Conservation (phyloP, 2,888 invertebrate genomes). For the Harmothoe impar region DNA sequence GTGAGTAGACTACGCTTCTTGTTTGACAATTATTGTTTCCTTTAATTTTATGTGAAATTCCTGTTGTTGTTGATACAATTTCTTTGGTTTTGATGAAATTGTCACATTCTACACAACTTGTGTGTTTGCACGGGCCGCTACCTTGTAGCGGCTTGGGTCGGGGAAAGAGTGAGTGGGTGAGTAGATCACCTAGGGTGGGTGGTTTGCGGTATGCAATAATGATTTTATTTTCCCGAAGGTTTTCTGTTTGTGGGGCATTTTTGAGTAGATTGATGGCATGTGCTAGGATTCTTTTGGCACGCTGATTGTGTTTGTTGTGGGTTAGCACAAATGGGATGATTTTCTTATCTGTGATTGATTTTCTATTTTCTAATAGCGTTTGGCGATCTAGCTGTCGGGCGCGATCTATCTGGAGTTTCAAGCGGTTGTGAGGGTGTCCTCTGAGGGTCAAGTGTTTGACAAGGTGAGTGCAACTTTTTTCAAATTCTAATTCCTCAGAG, state of each 20-base stretch:
- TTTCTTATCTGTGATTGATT: not conserved
- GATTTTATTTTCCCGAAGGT: not conserved
- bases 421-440: not conserved
- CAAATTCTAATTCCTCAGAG: not conserved
- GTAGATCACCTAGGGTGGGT: not conserved
- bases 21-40: not conserved
- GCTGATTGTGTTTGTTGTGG: not conserved
- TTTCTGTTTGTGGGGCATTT: not conserved
- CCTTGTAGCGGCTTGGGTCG: not conserved
- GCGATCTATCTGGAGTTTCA: not conserved
- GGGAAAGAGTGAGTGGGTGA: not conserved
- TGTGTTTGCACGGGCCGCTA: not conserved
- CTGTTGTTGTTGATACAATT: not conserved
- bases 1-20: not conserved
- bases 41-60: not conserved
- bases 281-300: not conserved
- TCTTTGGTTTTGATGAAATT: not conserved
- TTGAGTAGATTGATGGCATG: not conserved
- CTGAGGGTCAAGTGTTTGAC: not conserved
- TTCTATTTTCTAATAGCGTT: not conserved
- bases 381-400: not conserved
- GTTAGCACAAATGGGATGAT: not conserved
- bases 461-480: not conserved
- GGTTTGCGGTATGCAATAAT: not conserved
- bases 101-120: not conserved